Evolutionary conservation across 1,140 invertebrate genomes (phyloP), one percentile per base, ranked within the genome.

Genomic region (Drosophila malerkotliana): DNA sequence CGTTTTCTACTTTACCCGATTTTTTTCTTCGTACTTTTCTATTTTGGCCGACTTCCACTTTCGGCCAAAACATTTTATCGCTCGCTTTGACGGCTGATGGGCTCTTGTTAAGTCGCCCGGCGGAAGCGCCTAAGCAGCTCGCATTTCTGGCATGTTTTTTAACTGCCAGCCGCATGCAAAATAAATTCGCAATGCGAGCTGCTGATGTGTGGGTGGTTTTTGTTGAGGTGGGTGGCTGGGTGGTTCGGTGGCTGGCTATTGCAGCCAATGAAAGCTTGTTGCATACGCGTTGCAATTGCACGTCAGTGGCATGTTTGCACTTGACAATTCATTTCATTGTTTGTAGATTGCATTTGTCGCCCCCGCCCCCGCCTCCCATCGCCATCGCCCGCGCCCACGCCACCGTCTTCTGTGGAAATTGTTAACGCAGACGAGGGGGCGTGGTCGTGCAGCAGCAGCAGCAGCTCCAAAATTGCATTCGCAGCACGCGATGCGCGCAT

Each of bases 281-380:
- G 72, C 72, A 41, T 51, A 62, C 37, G 58, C 52, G 71, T 64
- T 51, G 78, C 83, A 74, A 79, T 88, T 88, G 83, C 79, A 83
- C 79, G 83, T 79, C 83, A 88, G 83, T 81, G 72, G 77, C 83
- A 83, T 88, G 83, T 83, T 88, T 88, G 84, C 80, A 89, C 87
- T 87, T 90, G 87, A 87, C 87, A 90, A 90, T 90, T 90, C 87
- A 90, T 90, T 90, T 90, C 85, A 90, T 90, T 90, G 87, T 90
- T 90, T 90, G 87, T 90, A 83, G 79, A 85, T 90, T 90, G 87
- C 87, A 88, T 88, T 88, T 88, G 84, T 72, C 83, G 83, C 75
- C 41, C 58, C 14, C 21, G 30, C 0, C 34, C 10, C 10, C 5
- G 21, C 21, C 21, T 3, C 21, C 21, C 21, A 3, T 2, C 28